Evolutionary conservation across 2,113 vertebrate genomes (phyloP).

Genomic region (Notarius quadriscutis): DNA sequence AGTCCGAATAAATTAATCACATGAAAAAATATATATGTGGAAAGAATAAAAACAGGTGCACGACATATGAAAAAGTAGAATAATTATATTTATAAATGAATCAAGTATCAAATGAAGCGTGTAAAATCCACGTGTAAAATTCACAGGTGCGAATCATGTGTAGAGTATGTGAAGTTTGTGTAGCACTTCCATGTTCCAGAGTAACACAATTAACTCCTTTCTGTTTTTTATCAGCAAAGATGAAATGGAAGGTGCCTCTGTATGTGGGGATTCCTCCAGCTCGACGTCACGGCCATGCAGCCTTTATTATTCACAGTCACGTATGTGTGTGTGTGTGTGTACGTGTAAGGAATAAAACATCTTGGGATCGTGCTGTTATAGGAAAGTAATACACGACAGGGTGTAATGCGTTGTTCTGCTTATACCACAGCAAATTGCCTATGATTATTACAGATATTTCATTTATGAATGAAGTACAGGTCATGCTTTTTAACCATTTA

Average conservation of each 20-base stretch:
- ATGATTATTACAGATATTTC: background rate
- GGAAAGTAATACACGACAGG: background rate
- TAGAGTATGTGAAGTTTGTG: background rate
- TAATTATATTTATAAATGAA: too few species aligned
- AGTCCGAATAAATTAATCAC: too few species aligned
- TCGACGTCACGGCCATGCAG: slow-evolving; percentile 68
- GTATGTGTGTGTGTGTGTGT: slow-evolving; percentile 58
- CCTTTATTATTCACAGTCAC: slow-evolving; percentile 77
- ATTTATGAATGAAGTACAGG: background rate
- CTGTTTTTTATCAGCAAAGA: slow-evolving; percentile 67
- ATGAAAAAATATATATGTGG: too few species aligned
- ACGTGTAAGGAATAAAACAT: background rate
- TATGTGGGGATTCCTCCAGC: slow-evolving; percentile 73
- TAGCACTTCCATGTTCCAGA: background rate
- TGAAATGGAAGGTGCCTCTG: slow-evolving; percentile 79
- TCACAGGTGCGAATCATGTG: background rate
- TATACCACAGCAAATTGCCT: background rate
- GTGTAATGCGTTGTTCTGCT: background rate
- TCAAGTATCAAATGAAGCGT: background rate
- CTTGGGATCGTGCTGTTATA: background rate
- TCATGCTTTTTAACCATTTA: background rate
- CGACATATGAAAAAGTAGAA: too few species aligned
- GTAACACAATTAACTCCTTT: slow-evolving; percentile 1
- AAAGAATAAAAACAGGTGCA: too few species aligned
- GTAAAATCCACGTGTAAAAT: background rate